phyloP scores from a whole-genome alignment of 2,797 vertebrate genomes.

The Sphenopsis melanotis region DNA sequence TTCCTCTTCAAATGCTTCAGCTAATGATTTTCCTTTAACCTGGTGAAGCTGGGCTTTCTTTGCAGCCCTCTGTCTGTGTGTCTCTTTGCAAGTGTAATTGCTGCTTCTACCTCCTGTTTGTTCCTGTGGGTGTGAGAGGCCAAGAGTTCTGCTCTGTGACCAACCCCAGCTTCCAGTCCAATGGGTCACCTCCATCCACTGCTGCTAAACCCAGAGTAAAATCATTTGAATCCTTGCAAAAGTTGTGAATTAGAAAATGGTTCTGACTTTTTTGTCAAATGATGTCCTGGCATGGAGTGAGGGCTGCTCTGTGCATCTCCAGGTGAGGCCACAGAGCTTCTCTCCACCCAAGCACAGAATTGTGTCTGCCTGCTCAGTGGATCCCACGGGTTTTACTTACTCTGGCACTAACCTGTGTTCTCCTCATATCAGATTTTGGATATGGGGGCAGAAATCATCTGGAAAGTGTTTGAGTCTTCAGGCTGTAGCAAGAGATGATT shows the following conservation, averaged over 20 bases:
- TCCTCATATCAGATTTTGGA: not conserved
- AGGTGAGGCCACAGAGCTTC: not conserved
- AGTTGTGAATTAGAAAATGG: not conserved
- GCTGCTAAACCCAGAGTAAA: not conserved
- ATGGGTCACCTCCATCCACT: not conserved
- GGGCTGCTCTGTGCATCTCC: not conserved
- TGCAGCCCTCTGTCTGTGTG: not conserved
- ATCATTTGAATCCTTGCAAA: not conserved
- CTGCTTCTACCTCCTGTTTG: not conserved
- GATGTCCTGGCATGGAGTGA: not conserved
- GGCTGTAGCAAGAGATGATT: not conserved
- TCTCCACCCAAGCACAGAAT: not conserved
- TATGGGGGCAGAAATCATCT: not conserved
- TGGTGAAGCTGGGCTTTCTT: not conserved
- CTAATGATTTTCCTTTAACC: not conserved
- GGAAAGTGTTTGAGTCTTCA: not conserved
- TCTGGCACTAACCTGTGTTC: accelerated
- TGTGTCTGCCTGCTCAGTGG: not conserved
- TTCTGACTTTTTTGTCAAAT: not conserved
- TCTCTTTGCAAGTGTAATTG: not conserved
- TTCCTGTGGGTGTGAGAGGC: not conserved
- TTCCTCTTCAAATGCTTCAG: not conserved
- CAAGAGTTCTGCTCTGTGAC: not conserved
- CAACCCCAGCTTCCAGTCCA: not conserved
- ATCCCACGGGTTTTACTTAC: not conserved